Evolutionary conservation across 64 coral and sea anemone genomes (phyloP).

Genomic region (Montipora sp.): DNA sequence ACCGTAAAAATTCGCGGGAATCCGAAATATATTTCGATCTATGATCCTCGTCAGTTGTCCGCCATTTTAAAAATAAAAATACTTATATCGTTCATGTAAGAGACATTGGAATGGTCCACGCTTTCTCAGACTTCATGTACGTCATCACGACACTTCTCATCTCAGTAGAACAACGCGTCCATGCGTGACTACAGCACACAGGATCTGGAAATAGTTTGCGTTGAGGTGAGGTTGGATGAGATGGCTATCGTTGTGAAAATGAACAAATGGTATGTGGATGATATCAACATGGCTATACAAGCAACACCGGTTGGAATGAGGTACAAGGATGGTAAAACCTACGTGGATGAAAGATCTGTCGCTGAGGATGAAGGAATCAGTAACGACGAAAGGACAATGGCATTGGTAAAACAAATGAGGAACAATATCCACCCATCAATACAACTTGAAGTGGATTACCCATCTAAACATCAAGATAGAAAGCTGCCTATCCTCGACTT

Average conservation of each 20-base stretch:
- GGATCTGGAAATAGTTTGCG: too few species aligned
- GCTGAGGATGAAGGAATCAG: neutral
- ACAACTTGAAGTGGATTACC: too few species aligned
- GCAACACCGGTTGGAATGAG: neutral
- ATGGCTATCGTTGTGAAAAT: neutral
- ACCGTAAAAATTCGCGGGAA: neutral
- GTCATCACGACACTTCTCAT: too few species aligned
- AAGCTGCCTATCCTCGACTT: constrained; percentile 55
- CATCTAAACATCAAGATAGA: neutral
- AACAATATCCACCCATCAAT: too few species aligned
- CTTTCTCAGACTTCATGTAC: too few species aligned
- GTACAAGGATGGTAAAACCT: neutral
- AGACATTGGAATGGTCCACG: too few species aligned
- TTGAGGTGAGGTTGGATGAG: neutral
- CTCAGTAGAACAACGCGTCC: too few species aligned
- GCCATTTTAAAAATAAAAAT: neutral
- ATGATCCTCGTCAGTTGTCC: too few species aligned
- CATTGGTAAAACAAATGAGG: too few species aligned
- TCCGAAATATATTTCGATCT: neutral
- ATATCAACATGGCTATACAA: neutral
- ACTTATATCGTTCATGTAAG: too few species aligned
- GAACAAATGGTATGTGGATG: constrained; percentile 24
- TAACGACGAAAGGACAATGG: neutral
- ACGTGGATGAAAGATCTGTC: too few species aligned
- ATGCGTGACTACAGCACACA: too few species aligned